phyloP scores from a whole-genome alignment of 2,888 invertebrate genomes.

The Orchesellides sinensis region DNA sequence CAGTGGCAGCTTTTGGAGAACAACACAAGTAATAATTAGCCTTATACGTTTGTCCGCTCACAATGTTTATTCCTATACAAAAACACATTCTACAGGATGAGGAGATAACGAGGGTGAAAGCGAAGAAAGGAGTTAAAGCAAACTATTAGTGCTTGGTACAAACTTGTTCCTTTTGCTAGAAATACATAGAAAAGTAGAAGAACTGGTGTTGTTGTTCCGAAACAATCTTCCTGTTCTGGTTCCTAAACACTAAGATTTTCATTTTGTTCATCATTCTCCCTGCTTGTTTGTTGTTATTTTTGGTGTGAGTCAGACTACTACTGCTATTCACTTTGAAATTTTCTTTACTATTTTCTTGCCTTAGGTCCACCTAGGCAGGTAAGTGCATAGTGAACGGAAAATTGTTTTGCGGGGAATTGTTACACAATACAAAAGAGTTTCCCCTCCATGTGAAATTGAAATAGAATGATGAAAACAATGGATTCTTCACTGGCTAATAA shows the following conservation, averaged over 20 bases:
- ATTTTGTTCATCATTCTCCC: not conserved
- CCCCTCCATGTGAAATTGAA: constrained; percentile 34
- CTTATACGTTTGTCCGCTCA: constrained; percentile 5
- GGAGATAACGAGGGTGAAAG: constrained; percentile 8
- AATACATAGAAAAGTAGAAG: not conserved
- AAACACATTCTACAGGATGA: not conserved
- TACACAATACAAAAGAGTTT: constrained; percentile 31
- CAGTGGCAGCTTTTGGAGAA: not conserved
- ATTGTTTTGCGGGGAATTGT: constrained; percentile 47
- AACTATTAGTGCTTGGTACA: constrained; percentile 11
- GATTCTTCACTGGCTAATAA: too few species aligned
- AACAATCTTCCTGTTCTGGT: not conserved
- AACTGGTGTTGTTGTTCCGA: not conserved
- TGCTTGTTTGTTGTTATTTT: not conserved
- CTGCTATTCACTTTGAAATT: not conserved
- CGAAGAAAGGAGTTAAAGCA: not conserved
- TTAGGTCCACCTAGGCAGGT: not conserved
- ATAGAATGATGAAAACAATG: constrained; percentile 45
- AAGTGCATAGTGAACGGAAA: constrained; percentile 12
- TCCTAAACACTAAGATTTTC: not conserved
- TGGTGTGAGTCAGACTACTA: not conserved
- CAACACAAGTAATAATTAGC: constrained; percentile 49
- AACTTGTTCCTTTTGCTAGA: constrained; percentile 1
- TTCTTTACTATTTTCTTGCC: not conserved
- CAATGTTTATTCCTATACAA: too few species aligned